These are phyloP conservation scores for Anguilla obscura DNA, from an alignment of 2,797 vertebrate species.

Conservation along the genomic window DNA sequence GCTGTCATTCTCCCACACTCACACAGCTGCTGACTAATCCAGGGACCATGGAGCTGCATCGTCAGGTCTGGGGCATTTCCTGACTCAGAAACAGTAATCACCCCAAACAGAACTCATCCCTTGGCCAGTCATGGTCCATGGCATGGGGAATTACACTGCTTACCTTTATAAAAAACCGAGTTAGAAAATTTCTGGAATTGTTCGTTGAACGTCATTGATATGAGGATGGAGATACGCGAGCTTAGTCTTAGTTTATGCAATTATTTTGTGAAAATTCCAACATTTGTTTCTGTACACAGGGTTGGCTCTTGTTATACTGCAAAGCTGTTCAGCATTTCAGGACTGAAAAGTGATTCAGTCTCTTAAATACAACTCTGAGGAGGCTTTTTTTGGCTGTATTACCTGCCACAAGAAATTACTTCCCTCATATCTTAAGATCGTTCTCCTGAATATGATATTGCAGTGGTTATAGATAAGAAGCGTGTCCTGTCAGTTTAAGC, in stretches of 20 bases:
- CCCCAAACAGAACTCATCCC: background rate
- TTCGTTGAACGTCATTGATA: background rate
- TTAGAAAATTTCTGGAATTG: background rate
- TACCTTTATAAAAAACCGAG: background rate
- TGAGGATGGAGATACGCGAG: background rate
- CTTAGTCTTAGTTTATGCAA: background rate
- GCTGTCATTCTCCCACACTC: constrained; percentile 12
- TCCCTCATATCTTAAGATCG: background rate
- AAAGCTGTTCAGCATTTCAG: background rate
- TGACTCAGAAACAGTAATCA: constrained; percentile 25
- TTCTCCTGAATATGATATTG: background rate
- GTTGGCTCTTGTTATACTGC: background rate
- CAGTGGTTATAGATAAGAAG: background rate
- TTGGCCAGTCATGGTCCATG: background rate
- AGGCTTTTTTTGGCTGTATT: background rate
- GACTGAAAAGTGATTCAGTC: background rate
- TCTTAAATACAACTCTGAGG: background rate
- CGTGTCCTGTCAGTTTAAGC: background rate
- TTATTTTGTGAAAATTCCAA: background rate
- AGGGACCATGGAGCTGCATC: background rate
- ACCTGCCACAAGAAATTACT: background rate
- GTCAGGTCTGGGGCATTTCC: constrained; percentile 38
- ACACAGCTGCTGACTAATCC: constrained; percentile 28
- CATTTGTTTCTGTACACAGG: background rate
- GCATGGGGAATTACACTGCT: background rate